phyloP scores from a whole-genome alignment of 1,140 invertebrate genomes.

The Hermetia illucens region DNA sequence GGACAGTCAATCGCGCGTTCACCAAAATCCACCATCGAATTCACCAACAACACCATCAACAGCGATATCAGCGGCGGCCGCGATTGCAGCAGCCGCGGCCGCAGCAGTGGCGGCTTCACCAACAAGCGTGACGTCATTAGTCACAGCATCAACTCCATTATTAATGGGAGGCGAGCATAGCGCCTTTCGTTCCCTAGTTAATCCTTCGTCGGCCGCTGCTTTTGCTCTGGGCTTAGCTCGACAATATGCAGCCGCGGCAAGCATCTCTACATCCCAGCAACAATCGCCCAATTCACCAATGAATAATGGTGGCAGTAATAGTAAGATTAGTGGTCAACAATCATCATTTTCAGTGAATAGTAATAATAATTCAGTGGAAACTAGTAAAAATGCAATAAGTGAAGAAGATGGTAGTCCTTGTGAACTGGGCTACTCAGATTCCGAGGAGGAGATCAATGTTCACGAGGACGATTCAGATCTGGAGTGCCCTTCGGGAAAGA shows the following conservation, averaged over 20 bases:
- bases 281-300: constrained; percentile 7
- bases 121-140: constrained; percentile 25
- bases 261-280: constrained; percentile 25
- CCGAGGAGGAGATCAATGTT: constrained; percentile 62
- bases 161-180: constrained; percentile 76
- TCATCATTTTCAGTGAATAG: constrained; percentile 27
- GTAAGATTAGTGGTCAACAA: constrained; percentile 25
- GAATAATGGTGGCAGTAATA: background rate
- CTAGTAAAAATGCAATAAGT: background rate
- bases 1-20: constrained; percentile 13
- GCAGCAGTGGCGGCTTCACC: constrained; percentile 12
- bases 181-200: constrained; percentile 56
- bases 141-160: constrained; percentile 33
- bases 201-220: constrained; percentile 28
- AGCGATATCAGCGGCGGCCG: constrained; percentile 8
- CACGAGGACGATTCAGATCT: constrained; percentile 53
- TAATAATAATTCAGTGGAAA: constrained; percentile 18
- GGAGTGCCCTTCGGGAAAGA: too few relatives aligned
- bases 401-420: background rate
- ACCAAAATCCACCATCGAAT: background rate
- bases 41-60: background rate
- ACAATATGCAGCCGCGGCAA: constrained; percentile 31
- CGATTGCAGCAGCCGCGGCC: constrained; percentile 10
- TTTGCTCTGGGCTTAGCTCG: constrained; percentile 33
- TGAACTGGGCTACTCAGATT: constrained; percentile 28